Percentiles rank a stretch among this genome's conserved stretches.
Conservation (phyloP, 1,140 invertebrate species). For the Phthorimaea operculella region DNA sequence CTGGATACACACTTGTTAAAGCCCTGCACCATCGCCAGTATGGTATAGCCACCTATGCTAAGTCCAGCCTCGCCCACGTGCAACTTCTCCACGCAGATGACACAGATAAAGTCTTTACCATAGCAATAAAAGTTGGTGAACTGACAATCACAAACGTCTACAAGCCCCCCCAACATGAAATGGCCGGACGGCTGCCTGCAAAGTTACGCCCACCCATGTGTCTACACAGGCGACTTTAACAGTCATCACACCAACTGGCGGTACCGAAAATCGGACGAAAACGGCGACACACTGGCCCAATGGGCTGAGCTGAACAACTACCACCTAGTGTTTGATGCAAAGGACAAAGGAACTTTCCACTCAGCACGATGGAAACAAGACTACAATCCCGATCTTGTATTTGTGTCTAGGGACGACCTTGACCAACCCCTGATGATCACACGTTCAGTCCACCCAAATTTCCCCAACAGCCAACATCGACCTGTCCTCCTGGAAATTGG, state of each 20-base stretch:
- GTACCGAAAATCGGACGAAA: background rate
- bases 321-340: background rate
- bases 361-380: background rate
- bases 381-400: background rate
- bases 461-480: background rate
- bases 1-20: background rate
- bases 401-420: background rate
- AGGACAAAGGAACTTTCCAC: background rate
- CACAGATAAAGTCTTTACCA: background rate
- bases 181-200: background rate
- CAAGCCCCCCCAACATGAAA: background rate
- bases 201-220: background rate
- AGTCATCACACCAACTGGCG: background rate
- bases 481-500: background rate
- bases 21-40: background rate
- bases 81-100: background rate
- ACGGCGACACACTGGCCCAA: background rate
- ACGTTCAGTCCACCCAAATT: too few species aligned
- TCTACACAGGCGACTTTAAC: background rate
- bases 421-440: background rate
- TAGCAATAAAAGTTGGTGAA: background rate
- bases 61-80: background rate
- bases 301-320: background rate
- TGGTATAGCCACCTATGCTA: background rate
- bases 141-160: background rate